These are phyloP conservation scores for Stenopsyche tienmushanensis DNA, from an alignment of 1,140 invertebrate genomes.

Conservation along the genomic window DNA sequence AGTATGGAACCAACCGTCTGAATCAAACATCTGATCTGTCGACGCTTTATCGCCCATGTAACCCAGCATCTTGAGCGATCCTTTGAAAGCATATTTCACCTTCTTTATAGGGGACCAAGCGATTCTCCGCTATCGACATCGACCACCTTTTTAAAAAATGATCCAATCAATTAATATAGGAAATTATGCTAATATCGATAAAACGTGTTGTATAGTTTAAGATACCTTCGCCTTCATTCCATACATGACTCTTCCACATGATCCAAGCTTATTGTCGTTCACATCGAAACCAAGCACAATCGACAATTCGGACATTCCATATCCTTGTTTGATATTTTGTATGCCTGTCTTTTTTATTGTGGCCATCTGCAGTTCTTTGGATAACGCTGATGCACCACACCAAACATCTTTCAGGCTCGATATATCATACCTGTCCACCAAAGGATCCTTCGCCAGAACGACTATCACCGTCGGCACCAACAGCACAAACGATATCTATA, in stretches of 20 bases:
- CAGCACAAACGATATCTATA: conserved; percentile 1
- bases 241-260: conserved; percentile 41
- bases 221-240: conserved; percentile 43
- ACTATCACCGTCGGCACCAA: conserved; percentile 49
- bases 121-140: conserved; percentile 56
- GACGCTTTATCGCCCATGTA: conserved; percentile 64
- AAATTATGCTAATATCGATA: background rate
- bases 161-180: no score
- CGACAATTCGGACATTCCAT: conserved; percentile 58
- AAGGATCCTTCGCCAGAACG: conserved; percentile 52
- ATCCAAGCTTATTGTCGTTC: conserved; percentile 39
- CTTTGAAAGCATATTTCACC: conserved; percentile 65
- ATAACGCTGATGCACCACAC: conserved; percentile 56
- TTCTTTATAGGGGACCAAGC: conserved; percentile 56
- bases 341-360: conserved; percentile 50
- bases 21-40: conserved; percentile 65
- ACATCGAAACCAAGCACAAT: conserved; percentile 44
- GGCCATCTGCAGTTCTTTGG: conserved; percentile 46
- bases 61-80: conserved; percentile 62
- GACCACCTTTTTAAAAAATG: conserved; percentile 51
- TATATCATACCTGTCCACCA: conserved; percentile 50
- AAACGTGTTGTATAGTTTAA: background rate
- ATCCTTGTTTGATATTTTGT: conserved; percentile 51
- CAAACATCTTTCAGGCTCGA: conserved; percentile 47
- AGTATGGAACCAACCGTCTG: conserved; percentile 75